Evolutionary conservation across 2,797 vertebrate genomes (phyloP), one percentile per base, ranked within the genome.

Genomic region (Cyclura pinguis): DNA sequence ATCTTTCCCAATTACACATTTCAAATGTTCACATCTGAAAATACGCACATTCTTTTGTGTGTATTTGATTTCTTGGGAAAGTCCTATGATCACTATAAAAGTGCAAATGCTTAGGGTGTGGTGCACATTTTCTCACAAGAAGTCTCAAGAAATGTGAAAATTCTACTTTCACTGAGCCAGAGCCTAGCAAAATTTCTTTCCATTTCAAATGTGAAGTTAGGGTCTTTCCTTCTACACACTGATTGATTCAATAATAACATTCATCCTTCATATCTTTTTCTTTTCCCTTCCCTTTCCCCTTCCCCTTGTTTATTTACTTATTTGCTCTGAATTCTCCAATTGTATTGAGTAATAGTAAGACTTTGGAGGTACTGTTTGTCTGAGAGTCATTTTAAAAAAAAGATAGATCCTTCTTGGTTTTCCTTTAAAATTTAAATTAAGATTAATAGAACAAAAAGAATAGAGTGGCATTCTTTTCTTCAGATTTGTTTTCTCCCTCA

Each of bases 381-480:
- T 81, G 64, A 38, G n/a, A 81, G 47, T 69, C n/a, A 42, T 27
- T 72, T 62, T 12, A 42, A 69, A 88, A 67, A 72, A 80, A 88
- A 81, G 64, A 81, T 81, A 27, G 87, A 81, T 88, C 62, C 22
- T 42, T 88, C 87, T 81, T 81, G 87, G 50, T 57, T 72, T 88
- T 81, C 50, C 50, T 81, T 81, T 80, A 67, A 81, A 50, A 81
- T 73, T 81, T 88, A 88, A 88, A 88, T 88, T 81, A 72, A 88
- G 78, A 88, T 35, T 72, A 88, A 88, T 72, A 24, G 77, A 27
- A n/a, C 22, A 20, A 72, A 64, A 72, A 35, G 42, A 81, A 72
- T 55, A 55, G 32, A 81, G 47, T 18, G 12, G 38, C 55, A 81
- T 72, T 81, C 42, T 88, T 27, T 81, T 55, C 14, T 57, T 73